Evolutionary conservation across 2,888 invertebrate genomes (phyloP), one percentile per base, ranked within the genome.

Genomic region (Nemotelus nigrinus): DNA sequence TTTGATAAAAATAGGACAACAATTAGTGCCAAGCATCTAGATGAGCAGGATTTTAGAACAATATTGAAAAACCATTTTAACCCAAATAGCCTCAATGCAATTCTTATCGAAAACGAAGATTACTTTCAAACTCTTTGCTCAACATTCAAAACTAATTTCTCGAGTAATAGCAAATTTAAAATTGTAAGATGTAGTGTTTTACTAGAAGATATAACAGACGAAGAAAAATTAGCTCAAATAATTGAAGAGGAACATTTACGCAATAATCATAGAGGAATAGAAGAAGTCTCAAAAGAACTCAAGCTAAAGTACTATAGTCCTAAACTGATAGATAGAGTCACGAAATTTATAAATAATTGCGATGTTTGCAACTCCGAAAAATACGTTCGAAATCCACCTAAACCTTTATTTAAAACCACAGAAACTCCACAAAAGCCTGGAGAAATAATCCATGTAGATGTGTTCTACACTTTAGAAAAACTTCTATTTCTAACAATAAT

Each of bases 371-470:
- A 5, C 8, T 7, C 39, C 7, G 47, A 60, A n/a, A 58, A 74
- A 43, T 72, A 72, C 41, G 72, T 43, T 5, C 2, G 74, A 47
- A 74, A 60, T 6, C 74, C 74, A 6, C 58, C 58, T 3, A 72
- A 79, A 57, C 77, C 76, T 25, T 60, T 76, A 57, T 80, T 80
- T 8, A 77, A 80, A 47, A 41, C 82, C 0, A 81, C 81, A 1
- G 77, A 79, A 63, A 80, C 79, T 10, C 50, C 80, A 39, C 64
- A 64, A 6, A 80, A 78, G 80, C 82, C 81, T 8, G 78, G 80
- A 48, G 80, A 82, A 64, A 77, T 79, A n/a, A 68, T 82, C 55
- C 80, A 80, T 57, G 53, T 80, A 0, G 81, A 81, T 64, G 76
- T 78, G 3, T 80, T 81, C 55, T 60, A 41, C 64, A 64, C 58